Evolutionary conservation across 1,140 invertebrate species (phyloP).

Genomic region (Diorhabda elongata): DNA sequence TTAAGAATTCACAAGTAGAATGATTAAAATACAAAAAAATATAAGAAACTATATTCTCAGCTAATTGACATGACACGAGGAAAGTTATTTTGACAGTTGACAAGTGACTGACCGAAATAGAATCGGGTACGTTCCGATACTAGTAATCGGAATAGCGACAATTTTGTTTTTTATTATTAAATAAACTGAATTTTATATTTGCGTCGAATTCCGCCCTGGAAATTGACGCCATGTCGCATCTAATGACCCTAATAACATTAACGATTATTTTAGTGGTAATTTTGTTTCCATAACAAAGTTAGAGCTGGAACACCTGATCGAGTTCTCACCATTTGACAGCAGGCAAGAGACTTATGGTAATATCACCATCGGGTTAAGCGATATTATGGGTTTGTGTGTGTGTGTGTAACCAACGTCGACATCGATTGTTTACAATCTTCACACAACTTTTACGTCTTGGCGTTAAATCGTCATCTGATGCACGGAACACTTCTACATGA

Average conservation of each 20-base stretch:
- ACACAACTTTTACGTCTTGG: slow-evolving; percentile 32
- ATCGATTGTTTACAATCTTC: slow-evolving; percentile 27
- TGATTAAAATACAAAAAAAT: too few relatives aligned
- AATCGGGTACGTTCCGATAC: too few relatives aligned
- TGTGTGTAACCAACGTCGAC: neutral
- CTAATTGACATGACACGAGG: too few relatives aligned
- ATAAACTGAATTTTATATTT: too few relatives aligned
- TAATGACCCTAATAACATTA: slow-evolving; percentile 37
- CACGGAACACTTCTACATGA: slow-evolving; percentile 20
- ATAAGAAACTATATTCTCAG: too few relatives aligned
- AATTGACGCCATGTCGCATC: slow-evolving; percentile 21
- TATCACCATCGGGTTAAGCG: slow-evolving; percentile 19
- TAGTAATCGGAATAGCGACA: too few relatives aligned
- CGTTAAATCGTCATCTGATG: slow-evolving; percentile 19
- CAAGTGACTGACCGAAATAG: too few relatives aligned
- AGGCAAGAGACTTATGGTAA: slow-evolving; percentile 21
- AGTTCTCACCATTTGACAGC: slow-evolving; percentile 33
- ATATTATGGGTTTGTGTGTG: slow-evolving; percentile 19
- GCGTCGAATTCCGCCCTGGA: slow-evolving; percentile 3
- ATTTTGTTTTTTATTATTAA: too few relatives aligned
- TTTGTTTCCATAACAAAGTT: slow-evolving; percentile 42
- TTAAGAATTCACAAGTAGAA: too few relatives aligned
- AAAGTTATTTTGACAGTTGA: too few relatives aligned
- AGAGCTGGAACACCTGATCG: slow-evolving; percentile 34
- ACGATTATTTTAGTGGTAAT: slow-evolving; percentile 40